Percentiles rank a stretch among this genome's conserved stretches.
Conservation (phyloP, 2,113 vertebrate genomes). For the Corythoichthys haematopterus region DNA sequence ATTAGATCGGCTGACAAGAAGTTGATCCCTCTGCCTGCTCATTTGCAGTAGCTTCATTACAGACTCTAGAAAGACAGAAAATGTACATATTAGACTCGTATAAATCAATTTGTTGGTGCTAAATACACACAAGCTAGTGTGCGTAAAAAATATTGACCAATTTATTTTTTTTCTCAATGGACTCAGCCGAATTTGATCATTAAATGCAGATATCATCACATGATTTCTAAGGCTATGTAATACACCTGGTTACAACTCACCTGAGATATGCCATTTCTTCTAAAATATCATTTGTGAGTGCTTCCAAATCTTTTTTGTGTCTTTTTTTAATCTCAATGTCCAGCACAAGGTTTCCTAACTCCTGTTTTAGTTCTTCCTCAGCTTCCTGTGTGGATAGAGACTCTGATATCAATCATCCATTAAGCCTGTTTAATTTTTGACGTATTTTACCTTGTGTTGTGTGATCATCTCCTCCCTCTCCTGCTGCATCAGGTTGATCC, state of each 20-base stretch:
- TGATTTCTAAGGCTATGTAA: neutral
- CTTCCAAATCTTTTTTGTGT: slow-evolving; percentile 76
- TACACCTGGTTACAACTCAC: slow-evolving; percentile 47
- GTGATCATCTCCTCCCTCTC: slow-evolving; percentile 74
- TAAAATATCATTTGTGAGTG: slow-evolving; percentile 72
- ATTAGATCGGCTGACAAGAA: neutral
- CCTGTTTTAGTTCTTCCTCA: slow-evolving; percentile 77
- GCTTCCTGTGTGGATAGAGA: slow-evolving; percentile 68
- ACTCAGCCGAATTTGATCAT: neutral
- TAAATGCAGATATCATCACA: neutral
- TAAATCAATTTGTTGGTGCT: neutral
- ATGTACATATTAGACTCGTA: neutral
- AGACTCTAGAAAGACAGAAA: slow-evolving; percentile 35
- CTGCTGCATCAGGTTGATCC: slow-evolving; percentile 73
- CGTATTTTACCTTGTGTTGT: slow-evolving; percentile 76
- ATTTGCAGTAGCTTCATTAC: slow-evolving; percentile 21
- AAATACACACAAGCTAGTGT: neutral
- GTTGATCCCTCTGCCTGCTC: slow-evolving; percentile 13
- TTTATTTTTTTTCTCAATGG: neutral
- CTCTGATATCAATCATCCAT: neutral
- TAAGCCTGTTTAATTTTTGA: too few relatives aligned
- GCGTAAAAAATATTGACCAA: neutral
- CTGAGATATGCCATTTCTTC: slow-evolving; percentile 79
- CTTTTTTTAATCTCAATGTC: slow-evolving; percentile 78
- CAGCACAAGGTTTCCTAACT: slow-evolving; percentile 71